Evolutionary conservation across 2,888 invertebrate genomes (phyloP).

Genomic region (Nephrocerus scutellatus): DNA sequence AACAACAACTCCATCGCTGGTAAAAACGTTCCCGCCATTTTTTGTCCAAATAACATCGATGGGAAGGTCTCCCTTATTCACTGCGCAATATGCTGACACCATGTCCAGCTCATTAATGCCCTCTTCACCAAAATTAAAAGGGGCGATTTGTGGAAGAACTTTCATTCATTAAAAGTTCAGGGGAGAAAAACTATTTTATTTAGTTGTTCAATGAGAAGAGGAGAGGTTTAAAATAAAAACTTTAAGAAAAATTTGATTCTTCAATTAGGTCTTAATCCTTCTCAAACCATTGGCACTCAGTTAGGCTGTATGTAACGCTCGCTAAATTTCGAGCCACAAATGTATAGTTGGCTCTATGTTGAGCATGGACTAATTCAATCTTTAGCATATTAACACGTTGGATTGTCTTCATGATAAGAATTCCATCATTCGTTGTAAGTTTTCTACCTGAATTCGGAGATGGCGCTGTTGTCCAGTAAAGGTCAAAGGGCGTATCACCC

Average conservation of each 20-base stretch:
- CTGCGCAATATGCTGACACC: conserved; percentile 63
- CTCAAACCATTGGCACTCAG: conserved; percentile 65
- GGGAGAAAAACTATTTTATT: neutral
- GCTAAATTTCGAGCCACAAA: conserved; percentile 67
- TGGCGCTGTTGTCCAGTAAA: conserved; percentile 56
- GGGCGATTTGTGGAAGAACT: conserved; percentile 66
- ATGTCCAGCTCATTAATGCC: conserved; percentile 62
- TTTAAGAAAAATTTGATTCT: conserved; percentile 2
- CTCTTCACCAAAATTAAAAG: conserved; percentile 64
- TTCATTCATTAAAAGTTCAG: no score
- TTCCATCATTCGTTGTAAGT: conserved; percentile 53
- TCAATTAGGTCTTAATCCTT: no score
- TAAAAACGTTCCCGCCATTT: conserved; percentile 48
- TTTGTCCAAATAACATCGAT: conserved; percentile 66
- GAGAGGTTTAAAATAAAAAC: conserved; percentile 4
- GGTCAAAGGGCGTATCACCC: conserved; percentile 72
- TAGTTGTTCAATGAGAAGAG: no score
- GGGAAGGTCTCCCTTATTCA: conserved; percentile 70
- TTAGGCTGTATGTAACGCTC: conserved; percentile 60
- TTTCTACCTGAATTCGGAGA: conserved; percentile 53
- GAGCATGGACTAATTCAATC: conserved; percentile 61
- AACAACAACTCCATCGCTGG: conserved; percentile 52
- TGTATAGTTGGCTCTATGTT: conserved; percentile 68
- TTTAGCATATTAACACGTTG: conserved; percentile 61
- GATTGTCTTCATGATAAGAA: conserved; percentile 55